These are phyloP conservation scores for Origma solitaria DNA, from an alignment of 2,113 vertebrate genomes.

Conservation along the genomic window DNA sequence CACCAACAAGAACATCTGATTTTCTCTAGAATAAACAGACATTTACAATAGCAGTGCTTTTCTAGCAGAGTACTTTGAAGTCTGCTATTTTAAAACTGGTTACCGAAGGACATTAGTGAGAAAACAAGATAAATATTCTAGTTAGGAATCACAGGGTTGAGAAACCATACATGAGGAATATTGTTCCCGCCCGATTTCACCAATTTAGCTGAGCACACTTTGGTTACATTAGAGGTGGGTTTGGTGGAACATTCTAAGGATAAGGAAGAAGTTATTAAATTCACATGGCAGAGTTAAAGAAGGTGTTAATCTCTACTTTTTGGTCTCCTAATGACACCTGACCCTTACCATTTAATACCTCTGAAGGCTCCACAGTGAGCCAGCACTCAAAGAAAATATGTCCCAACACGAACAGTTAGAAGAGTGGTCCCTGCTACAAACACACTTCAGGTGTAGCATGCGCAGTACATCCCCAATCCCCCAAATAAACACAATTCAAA, in stretches of 20 bases:
- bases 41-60: neutral
- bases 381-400: neutral
- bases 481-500: neutral
- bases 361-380: neutral
- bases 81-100: neutral
- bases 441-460: neutral
- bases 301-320: neutral
- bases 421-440: neutral
- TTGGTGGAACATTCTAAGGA: neutral
- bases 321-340: neutral
- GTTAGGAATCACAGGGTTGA: neutral
- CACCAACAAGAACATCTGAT: neutral
- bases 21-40: neutral
- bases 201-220: neutral
- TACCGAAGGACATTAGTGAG: neutral
- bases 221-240: neutral
- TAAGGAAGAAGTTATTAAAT: neutral
- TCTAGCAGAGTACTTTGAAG: neutral
- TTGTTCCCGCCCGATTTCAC: neutral
- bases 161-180: neutral
- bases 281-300: neutral
- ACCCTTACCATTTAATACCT: neutral
- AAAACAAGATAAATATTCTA: slow-evolving; percentile 2
- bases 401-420: neutral
- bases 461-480: neutral